Evolutionary conservation across 2,888 invertebrate genomes (phyloP).

Genomic region (Fissipunctia ypsillon): DNA sequence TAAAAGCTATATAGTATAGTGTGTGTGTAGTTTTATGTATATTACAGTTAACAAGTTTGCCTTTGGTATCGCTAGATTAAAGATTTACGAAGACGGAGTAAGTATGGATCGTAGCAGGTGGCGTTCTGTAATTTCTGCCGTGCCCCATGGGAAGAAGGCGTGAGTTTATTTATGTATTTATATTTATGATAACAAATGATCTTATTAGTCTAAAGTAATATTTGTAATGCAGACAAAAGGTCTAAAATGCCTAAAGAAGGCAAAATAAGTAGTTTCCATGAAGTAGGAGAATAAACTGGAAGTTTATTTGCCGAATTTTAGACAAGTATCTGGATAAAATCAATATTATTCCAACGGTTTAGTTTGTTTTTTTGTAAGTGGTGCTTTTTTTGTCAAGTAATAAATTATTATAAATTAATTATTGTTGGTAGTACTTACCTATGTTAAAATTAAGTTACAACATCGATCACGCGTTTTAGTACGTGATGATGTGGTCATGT

Average conservation of each 20-base stretch:
- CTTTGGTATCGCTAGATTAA: neutral
- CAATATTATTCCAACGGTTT: neutral
- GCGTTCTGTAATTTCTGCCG: neutral
- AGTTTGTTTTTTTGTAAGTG: neutral
- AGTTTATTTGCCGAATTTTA: neutral
- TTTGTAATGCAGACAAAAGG: neutral
- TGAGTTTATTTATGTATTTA: neutral
- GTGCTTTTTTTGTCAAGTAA: neutral
- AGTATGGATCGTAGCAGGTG: neutral
- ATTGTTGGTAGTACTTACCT: neutral
- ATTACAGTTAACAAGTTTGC: neutral
- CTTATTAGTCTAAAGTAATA: neutral
- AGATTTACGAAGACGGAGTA: neutral
- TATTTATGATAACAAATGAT: neutral
- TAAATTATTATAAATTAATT: neutral
- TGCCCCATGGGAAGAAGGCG: neutral
- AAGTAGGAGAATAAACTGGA: neutral
- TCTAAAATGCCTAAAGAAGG: neutral
- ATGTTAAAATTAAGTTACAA: slow-evolving; percentile 9
- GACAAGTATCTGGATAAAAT: no score
- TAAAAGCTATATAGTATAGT: no score
- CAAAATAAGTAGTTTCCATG: neutral
- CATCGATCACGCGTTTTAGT: slow-evolving; percentile 4
- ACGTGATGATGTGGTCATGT: slow-evolving; percentile 10
- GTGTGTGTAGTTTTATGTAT: no score